Evolutionary conservation across 2,797 vertebrate genomes (phyloP).

Genomic region (Vespertilio murinus): DNA sequence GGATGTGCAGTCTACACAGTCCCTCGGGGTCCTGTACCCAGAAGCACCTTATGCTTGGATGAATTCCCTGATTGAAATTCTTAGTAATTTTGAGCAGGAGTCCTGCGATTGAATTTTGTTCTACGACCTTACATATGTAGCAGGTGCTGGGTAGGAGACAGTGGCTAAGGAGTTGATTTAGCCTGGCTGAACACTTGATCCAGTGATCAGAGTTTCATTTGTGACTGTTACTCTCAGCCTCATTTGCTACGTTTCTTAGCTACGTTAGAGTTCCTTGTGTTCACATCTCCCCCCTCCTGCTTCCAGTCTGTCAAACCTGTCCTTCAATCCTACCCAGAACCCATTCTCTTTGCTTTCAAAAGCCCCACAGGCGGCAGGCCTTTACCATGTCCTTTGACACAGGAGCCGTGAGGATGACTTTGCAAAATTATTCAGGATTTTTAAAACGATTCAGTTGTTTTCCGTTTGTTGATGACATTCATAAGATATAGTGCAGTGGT

Average conservation of each 20-base stretch:
- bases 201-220: background rate
- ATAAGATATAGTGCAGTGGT: background rate
- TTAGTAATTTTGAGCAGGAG: background rate
- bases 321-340: background rate
- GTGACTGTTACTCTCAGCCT: background rate
- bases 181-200: background rate
- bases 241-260: background rate
- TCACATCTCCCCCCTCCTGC: background rate
- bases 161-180: background rate
- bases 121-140: background rate
- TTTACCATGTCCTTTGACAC: background rate
- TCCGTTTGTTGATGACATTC: background rate
- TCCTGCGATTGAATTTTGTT: background rate
- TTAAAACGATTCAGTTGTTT: background rate
- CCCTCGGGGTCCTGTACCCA: background rate
- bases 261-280: background rate
- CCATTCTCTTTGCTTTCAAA: background rate
- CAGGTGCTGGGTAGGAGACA: background rate
- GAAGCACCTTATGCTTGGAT: background rate
- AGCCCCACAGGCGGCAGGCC: background rate
- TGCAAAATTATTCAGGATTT: background rate
- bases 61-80: background rate
- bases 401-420: background rate
- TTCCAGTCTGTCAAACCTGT: background rate
- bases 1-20: fast-evolving